These are phyloP conservation scores for Lomographa bimaculata DNA, from an alignment of 2,888 invertebrate species.

Conservation along the genomic window DNA sequence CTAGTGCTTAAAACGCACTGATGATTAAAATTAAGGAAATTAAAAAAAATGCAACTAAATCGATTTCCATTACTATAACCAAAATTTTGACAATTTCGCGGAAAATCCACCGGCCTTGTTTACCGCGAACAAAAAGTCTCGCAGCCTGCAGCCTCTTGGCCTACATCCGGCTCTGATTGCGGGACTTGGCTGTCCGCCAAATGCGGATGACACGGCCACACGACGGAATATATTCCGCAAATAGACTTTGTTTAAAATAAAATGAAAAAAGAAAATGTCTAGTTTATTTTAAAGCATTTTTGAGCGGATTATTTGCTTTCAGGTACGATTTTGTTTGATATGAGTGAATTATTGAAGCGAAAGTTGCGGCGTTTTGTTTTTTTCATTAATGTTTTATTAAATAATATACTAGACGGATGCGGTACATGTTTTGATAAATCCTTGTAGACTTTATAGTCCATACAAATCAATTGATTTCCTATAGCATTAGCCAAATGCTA, in stretches of 20 bases:
- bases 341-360: too few species aligned
- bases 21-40: too few species aligned
- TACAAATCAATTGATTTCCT: too few species aligned
- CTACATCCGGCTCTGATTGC: conserved; percentile 72
- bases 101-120: conserved; percentile 24
- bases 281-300: too few species aligned
- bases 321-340: conserved; percentile 3
- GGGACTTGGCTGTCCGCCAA: conserved; percentile 69
- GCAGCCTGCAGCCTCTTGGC: conserved; percentile 74
- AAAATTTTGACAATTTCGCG: background rate
- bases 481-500: too few species aligned
- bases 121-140: conserved; percentile 39
- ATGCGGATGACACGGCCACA: conserved; percentile 48
- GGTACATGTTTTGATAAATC: too few species aligned
- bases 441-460: too few species aligned
- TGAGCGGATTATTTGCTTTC: conserved; percentile 11
- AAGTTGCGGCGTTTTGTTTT: too few species aligned
- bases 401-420: too few species aligned
- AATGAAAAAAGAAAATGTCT: conserved; percentile 25
- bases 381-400: too few species aligned
- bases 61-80: background rate
- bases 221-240: conserved; percentile 45
- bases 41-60: too few species aligned
- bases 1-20: too few species aligned
- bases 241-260: conserved; percentile 39